Evolutionary conservation across 2,113 vertebrate species (phyloP).

Genomic region (Glaucomys volans): DNA sequence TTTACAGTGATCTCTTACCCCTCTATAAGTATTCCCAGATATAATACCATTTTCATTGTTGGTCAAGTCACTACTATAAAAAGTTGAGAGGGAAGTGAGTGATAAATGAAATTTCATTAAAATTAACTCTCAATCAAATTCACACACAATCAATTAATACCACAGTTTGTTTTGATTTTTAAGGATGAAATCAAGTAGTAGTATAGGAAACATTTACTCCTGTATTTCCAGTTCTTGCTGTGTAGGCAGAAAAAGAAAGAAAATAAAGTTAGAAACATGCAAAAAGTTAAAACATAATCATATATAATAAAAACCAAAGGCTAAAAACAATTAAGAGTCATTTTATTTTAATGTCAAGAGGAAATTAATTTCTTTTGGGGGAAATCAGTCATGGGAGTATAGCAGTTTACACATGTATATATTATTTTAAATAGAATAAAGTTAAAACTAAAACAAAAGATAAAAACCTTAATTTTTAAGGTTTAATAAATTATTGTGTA

Average conservation of each 20-base stretch:
- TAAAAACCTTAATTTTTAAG: neutral
- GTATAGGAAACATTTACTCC: conserved; percentile 85
- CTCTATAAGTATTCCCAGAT: neutral
- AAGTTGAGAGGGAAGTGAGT: neutral
- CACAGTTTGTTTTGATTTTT: conserved; percentile 77
- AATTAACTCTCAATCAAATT: conserved; percentile 72
- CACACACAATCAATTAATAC: conserved; percentile 72
- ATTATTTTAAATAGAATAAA: conserved; percentile 7
- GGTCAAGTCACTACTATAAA: conserved; percentile 37
- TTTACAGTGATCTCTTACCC: neutral
- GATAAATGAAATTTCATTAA: conserved; percentile 40
- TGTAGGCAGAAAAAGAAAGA: conserved; percentile 88
- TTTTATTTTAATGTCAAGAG: conserved; percentile 68
- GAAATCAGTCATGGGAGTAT: conserved; percentile 6
- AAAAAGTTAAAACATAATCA: conserved; percentile 60
- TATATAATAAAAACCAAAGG: conserved; percentile 63
- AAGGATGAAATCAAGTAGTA: conserved; percentile 77
- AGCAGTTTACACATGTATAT: neutral
- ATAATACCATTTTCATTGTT: conserved; percentile 13
- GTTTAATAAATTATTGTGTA: conserved; percentile 40
- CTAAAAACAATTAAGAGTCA: conserved; percentile 56
- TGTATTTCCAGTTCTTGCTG: conserved; percentile 93
- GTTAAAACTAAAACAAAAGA: conserved; percentile 62
- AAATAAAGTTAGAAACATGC: conserved; percentile 85
- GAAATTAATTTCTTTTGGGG: conserved; percentile 31